Base-by-base conservation (phyloP, 2,113 vertebrate species). In the Clarias magur region DNA sequence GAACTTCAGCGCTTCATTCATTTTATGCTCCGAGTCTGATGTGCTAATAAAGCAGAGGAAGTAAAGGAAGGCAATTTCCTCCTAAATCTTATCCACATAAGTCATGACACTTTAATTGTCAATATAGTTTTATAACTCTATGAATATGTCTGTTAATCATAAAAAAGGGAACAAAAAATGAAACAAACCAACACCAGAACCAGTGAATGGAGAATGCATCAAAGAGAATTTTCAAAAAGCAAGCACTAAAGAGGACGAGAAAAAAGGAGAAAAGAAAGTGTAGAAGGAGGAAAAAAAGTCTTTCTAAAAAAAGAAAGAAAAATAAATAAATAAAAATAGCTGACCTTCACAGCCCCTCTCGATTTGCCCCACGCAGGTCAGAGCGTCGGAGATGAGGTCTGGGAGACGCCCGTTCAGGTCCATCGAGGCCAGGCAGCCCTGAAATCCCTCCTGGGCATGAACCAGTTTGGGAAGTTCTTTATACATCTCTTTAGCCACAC, bases 321-420 rank as follows among this genome's bases (percentile, higher is more conserved):
- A 13, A 16, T 15, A 76, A 6, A 13, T 23, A 75, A 25, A 15
- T 4, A 2, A 25, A 53, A 53, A 54, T 21, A 2, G 15, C 79
- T 38, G 79, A 99, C 98, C 98, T 99, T 99, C 98, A 87, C 98
- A 99, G 93, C 98, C 98, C 94, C 98, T 95, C 93, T 99, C 98
- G 90, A 99, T 98, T 91, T 99, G 98, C 75, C 98, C 98, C 67
- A 96, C 95, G 88, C 96, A 97, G 92, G 96, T 96, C 88, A 99
- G 94, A 73, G 98, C 98, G 90, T 99, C 98, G 0, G 98, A 97
- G 92, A 99, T 96, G 88, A 99, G 96, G 93, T 99, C 98, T 16
- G 98, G 98, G 62, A 99, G 97, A 0, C 97, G 96, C 86, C 98
- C 98, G 1, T 99, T 99, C 85, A 99, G 94, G 91, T 99, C 98